Evolutionary conservation across 2,888 invertebrate species (phyloP), one percentile per base, ranked within the genome.

Genomic region (Dermolepida albohirtum): DNA sequence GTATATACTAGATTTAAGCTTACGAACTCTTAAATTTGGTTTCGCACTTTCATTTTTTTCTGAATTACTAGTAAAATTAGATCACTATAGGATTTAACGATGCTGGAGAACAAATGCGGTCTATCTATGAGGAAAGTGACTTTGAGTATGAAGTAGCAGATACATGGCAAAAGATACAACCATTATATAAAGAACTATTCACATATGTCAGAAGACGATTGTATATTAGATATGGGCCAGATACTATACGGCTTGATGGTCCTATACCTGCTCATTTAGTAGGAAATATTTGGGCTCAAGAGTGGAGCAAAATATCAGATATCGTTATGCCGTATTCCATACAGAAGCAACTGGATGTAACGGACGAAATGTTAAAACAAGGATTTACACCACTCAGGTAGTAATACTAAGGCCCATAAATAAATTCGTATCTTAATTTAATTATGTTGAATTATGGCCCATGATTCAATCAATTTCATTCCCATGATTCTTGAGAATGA

Each of bases 261-360:
- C 93, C 94, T 0, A 88, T 96, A 64, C 95, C 96, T 0, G 93
- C 93, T 0, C 95, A 96, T 84, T 79, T 96, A 11, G 80, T 96
- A 11, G 95, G 95, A 11, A 92, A 94, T 81, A 89, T 94, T 88
- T 94, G 94, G 94, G 90, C 90, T 0, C 94, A 94, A 79, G 90
- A 90, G 75, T 94, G 94, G 94, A 89, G 89, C 72, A 89, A 90
- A 11, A 88, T 94, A 52, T 88, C 88, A 78, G 91, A 92, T 70
- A 80, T 92, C 41, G 90, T 94, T 69, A 88, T 89, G 79, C 93
- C 95, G 0, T 95, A 90, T 80, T 90, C 91, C 0, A 88, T 90
- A 62, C 88, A 89, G 6, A 87, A 87, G 1, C 87, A 87, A 71
- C 80, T 92, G 0, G 94, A 95, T 77, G 90, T 94, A 14, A 94